phyloP scores from a whole-genome alignment of 2,888 invertebrate genomes.

The Drosophila barbarae region DNA sequence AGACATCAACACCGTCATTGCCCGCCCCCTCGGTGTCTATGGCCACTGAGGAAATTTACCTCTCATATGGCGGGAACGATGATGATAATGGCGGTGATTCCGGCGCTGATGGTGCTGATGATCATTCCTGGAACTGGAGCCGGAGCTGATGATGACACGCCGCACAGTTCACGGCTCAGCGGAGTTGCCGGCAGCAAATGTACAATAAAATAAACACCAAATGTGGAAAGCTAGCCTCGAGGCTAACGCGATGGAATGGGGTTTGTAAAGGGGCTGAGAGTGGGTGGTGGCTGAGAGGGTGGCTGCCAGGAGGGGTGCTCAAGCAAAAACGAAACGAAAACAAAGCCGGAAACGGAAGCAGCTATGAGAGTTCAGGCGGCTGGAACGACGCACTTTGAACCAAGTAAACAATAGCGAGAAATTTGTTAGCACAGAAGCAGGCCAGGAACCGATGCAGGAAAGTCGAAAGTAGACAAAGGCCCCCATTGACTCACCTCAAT shows the following conservation, averaged over 20 bases:
- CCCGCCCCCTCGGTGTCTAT: conserved; percentile 21
- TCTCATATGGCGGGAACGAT: conserved; percentile 42
- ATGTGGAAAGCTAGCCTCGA: conserved; percentile 39
- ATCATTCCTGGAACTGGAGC: conserved; percentile 13
- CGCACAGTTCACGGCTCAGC: conserved; percentile 56
- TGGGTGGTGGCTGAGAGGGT: conserved; percentile 9
- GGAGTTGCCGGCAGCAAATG: conserved; percentile 46
- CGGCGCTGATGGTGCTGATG: conserved; percentile 34
- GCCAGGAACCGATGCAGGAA: conserved; percentile 15
- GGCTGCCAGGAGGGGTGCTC: conserved; percentile 11
- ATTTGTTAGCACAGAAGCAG: conserved; percentile 25
- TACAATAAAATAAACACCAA: conserved; percentile 67
- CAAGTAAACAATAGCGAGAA: conserved; percentile 50
- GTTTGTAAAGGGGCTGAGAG: conserved; percentile 17
- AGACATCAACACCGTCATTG: conserved; percentile 37
- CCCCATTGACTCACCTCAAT: conserved; percentile 19
- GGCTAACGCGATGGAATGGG: conserved; percentile 23
- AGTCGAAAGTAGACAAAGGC: conserved; percentile 27
- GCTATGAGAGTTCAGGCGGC: conserved; percentile 41
- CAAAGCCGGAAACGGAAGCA: conserved; percentile 66
- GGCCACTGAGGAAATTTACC: conserved; percentile 40
- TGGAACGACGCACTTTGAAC: conserved; percentile 35
- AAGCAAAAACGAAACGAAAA: conserved; percentile 44
- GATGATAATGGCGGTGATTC: conserved; percentile 38
- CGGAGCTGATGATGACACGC: conserved; percentile 48